A percentile compares a stretch with the other conserved stretches of the same genome.
These are phyloP conservation scores for Caenorhabditis briggsae DNA, from an alignment of 1,140 invertebrate genomes.

Conservation along the genomic window DNA sequence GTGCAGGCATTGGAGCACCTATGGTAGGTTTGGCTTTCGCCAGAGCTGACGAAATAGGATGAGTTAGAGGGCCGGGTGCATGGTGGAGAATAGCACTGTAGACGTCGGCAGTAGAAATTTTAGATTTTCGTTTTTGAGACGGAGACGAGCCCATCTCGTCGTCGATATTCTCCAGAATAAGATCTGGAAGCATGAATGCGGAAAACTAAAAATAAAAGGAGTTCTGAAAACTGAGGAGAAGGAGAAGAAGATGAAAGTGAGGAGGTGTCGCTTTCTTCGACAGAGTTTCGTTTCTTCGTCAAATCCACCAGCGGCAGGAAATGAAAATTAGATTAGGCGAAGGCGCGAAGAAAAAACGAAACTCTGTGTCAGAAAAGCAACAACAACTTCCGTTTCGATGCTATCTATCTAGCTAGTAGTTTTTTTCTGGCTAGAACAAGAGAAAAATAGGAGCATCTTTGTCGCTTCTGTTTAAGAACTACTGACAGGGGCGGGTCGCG, in stretches of 20 bases:
- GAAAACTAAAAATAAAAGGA: not conserved
- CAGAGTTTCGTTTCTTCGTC: not conserved
- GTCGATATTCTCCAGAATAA: slow-evolving; percentile 7
- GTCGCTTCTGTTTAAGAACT: not conserved
- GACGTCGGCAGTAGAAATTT: slow-evolving; percentile 40
- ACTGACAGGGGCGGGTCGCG: not conserved
- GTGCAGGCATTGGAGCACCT: slow-evolving; percentile 34
- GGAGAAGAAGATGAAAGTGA: not conserved
- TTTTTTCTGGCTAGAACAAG: not conserved
- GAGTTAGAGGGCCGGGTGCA: slow-evolving; percentile 27
- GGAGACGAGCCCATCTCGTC: not conserved
- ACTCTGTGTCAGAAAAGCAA: not conserved
- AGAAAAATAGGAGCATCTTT: slow-evolving; percentile 24
- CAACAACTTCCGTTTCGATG: slow-evolving; percentile 48
- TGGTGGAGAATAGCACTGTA: slow-evolving; percentile 48
- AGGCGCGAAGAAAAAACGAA: slow-evolving; percentile 10
- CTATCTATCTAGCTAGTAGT: not conserved
- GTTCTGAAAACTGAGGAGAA: not conserved
- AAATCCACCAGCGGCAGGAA: slow-evolving; percentile 31
- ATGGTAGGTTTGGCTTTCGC: slow-evolving; percentile 35
- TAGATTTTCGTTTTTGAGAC: not conserved
- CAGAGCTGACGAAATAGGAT: slow-evolving; percentile 19
- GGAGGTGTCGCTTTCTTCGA: slow-evolving; percentile 20
- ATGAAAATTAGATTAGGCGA: slow-evolving; percentile 50
- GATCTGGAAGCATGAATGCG: slow-evolving; percentile 22